Evolutionary conservation across 2,113 vertebrate genomes (phyloP).

Genomic region (Pogonocichla stellata): DNA sequence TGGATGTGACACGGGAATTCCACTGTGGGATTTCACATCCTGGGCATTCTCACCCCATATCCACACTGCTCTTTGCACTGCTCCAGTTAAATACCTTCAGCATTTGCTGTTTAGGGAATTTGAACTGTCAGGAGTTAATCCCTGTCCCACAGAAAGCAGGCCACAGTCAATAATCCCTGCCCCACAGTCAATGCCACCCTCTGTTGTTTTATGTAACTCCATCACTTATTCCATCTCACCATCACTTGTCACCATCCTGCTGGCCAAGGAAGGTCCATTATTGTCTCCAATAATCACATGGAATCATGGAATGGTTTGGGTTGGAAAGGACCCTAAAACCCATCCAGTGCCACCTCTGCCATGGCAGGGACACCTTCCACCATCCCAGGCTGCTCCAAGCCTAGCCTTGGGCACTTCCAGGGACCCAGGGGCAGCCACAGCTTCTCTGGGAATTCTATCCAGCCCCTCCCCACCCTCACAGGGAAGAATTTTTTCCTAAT

Average conservation of each 20-base stretch:
- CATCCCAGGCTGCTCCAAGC: background rate
- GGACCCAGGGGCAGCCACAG: background rate
- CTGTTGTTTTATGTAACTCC: background rate
- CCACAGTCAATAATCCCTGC: background rate
- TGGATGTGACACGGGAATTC: rapidly evolving
- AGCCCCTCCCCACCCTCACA: background rate
- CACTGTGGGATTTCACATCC: background rate
- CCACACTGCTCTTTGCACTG: background rate
- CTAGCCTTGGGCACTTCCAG: rapidly evolving
- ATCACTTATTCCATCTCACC: background rate
- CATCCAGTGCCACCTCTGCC: no score
- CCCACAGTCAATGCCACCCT: background rate
- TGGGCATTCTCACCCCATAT: rapidly evolving
- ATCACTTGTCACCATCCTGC: rapidly evolving
- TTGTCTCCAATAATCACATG: background rate
- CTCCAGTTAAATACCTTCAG: background rate
- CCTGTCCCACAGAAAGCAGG: no score
- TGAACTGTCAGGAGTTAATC: background rate
- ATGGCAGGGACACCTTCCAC: background rate
- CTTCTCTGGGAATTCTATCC: background rate
- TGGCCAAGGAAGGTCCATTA: background rate
- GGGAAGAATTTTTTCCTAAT: background rate
- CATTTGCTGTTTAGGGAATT: background rate
- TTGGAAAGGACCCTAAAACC: background rate
- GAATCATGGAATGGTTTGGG: background rate